Evolutionary conservation across 2,888 invertebrate genomes (phyloP), one percentile per base, ranked within the genome.

Genomic region (Lithosia quadra): DNA sequence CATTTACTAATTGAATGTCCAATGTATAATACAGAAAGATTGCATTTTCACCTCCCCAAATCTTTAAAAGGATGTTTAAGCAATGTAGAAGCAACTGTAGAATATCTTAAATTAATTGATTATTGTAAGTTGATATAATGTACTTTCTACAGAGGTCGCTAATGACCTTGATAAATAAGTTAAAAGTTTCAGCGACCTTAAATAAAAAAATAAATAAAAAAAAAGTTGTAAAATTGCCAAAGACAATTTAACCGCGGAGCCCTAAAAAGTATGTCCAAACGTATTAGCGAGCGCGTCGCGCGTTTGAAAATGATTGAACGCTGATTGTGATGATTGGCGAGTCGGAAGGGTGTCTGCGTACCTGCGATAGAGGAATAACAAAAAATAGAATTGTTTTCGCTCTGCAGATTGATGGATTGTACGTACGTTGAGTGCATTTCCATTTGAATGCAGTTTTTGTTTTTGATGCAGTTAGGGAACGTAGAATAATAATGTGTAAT

Each of bases 321-420:
- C 87, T 90, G 91, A 91, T 91, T 90, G 91, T 81, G 85, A 85
- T 90, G 87, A 90, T 88, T 89, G 89, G 84, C 84, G 83, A 81
- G 76, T 18, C 49, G 49, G 49, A 49, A 28, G 28, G 80, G 77
- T 78, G 72, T 76, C 65, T 71, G 71, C 64, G 69, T 77, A 83
- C 84, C 82, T 84, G 86, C 81, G 81, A 78, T 81, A 81, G 84
- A 79, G 49, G 49, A n/a, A 9, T 49, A n/a, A 49, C 9, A 49
- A 49, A 49, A n/a, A n/a, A n/a, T 49, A 49, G 49, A 49, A n/a
- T 49, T 49, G 49, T 49, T 5, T 49, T 49, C 49, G 49, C n/a
- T 18, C 8, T 49, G 9, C 49, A 49, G 9, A 9, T n/a, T 49
- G 49, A n/a, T 49, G 49, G 49, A n/a, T 49, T n/a, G 49, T 49